Evolutionary conservation across 2,888 invertebrate species (phyloP), one percentile per base, ranked within the genome.

Genomic region (Dromius quadrimaculatus): DNA sequence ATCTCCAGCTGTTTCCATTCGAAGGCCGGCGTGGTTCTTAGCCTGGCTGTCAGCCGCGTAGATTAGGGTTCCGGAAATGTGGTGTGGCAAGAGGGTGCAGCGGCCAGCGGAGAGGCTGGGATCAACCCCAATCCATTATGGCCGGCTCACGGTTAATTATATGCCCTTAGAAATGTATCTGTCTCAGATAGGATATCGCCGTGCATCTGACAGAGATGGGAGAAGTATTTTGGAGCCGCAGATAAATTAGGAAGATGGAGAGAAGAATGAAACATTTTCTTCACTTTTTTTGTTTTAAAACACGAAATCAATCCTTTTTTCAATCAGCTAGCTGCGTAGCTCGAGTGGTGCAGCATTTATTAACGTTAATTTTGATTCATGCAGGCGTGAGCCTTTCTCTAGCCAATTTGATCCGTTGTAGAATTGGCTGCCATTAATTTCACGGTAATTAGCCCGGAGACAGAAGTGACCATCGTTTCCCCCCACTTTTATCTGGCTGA

Each of bases 121-220:
- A 79, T 79, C 79, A 79, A 80, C 81, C 81, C 80, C 80, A 81
- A 81, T 81, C 80, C 81, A 80, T 81, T 81, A 81, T 80, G 81
- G 81, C 80, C 65, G 54, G 54, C 65, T 65, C 65, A 65, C 36
- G 65, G 65, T 65, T 65, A 65, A 65, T 65, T 65, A 65, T 65
- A 65, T 65, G 54, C 65, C 65, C 65, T 54, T 65, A 43, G 65
- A 65, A 65, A 65, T 65, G 65, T 65, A 65, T 50, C 65, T 50
- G 65, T 54, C 36, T 62, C 43, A 38, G 20, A 38, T 61, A 11
- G 22, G 36, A 50, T 50, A 50, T 50, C 50, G 38, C 43, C 43
- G 36, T n/a, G n/a, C n/a, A n/a, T n/a, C n/a, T n/a, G n/a, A n/a
- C n/a, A n/a, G n/a, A n/a, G n/a, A n/a, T n/a, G n/a, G n/a, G n/a